Evolutionary conservation across 2,113 vertebrate genomes (phyloP).

Genomic region (Osmerus mordax): DNA sequence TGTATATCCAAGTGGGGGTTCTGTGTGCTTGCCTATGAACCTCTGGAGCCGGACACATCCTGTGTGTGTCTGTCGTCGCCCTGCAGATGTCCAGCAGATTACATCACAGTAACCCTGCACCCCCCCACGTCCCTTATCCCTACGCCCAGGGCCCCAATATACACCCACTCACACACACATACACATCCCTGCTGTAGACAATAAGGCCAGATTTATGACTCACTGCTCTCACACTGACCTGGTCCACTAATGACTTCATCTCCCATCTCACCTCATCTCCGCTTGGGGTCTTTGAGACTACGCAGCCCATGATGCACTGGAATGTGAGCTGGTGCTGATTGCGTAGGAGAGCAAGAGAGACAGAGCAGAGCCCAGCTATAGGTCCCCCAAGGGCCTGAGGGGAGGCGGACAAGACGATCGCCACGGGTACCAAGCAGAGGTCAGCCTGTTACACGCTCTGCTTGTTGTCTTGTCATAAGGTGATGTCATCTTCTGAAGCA

Average conservation of each 20-base stretch:
- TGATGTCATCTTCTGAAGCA: neutral
- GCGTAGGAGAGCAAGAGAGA: slow-evolving; percentile 31
- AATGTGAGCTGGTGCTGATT: slow-evolving; percentile 28
- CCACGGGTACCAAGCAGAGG: neutral
- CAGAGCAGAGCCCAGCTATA: neutral
- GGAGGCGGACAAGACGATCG: neutral
- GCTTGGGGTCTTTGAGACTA: slow-evolving; percentile 35
- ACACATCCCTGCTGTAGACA: slow-evolving; percentile 45
- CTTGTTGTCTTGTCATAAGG: neutral
- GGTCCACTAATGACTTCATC: slow-evolving; percentile 46
- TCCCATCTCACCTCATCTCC: slow-evolving; percentile 53
- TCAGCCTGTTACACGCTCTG: neutral
- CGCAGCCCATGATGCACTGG: slow-evolving; percentile 36
- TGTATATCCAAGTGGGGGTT: neutral
- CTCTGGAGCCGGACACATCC: slow-evolving; percentile 38
- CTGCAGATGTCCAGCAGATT: slow-evolving; percentile 67
- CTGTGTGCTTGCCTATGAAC: slow-evolving; percentile 10
- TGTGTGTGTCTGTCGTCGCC: slow-evolving; percentile 59
- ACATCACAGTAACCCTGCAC: slow-evolving; percentile 63
- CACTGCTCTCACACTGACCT: slow-evolving; percentile 42
- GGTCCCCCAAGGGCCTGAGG: neutral
- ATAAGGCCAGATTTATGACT: slow-evolving; percentile 51
- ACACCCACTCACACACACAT: slow-evolving; percentile 2
- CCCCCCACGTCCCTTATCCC: slow-evolving; percentile 20
- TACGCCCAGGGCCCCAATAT: neutral